Percentiles rank a stretch among this genome's conserved stretches.
Evolutionary conservation across 2,888 invertebrate species (phyloP).

Genomic region (Noctuana brunneofusca): DNA sequence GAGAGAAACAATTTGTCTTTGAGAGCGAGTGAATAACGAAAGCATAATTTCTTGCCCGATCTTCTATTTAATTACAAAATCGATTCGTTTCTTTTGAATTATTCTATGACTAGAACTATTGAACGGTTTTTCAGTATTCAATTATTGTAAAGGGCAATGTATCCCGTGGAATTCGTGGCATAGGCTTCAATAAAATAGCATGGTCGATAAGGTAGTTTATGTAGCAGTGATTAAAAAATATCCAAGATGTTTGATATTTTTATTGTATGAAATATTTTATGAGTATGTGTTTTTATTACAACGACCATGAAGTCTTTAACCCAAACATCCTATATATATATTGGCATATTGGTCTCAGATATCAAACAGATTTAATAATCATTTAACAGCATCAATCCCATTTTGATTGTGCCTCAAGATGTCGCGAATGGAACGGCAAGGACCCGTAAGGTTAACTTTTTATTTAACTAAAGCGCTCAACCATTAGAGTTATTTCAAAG

Average conservation of each 20-base stretch:
- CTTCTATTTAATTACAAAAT: conserved; percentile 59
- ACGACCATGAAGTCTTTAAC: not conserved
- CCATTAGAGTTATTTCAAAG: conserved; percentile 80
- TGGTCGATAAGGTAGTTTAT: not conserved
- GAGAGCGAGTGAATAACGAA: conserved; percentile 44
- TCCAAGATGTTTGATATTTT: too few relatives aligned
- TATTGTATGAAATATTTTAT: not conserved
- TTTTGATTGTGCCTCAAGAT: conserved; percentile 30
- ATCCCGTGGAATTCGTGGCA: conserved; percentile 17
- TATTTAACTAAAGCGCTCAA: conserved; percentile 73
- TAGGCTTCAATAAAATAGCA: not conserved
- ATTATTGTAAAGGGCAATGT: conserved; percentile 31
- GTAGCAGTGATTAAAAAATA: too few relatives aligned
- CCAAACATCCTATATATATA: not conserved
- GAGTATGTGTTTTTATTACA: not conserved
- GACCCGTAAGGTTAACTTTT: conserved; percentile 68
- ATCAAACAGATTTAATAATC: not conserved
- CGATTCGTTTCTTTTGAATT: conserved; percentile 55
- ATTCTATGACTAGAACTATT: conserved; percentile 46
- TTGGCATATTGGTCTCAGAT: not conserved
- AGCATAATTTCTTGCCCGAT: conserved; percentile 54
- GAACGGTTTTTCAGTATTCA: conserved; percentile 44
- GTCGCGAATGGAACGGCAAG: conserved; percentile 44
- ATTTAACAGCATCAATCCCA: conserved; percentile 4
- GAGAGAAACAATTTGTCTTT: conserved; percentile 49